Conservation (phyloP, 2,797 vertebrate genomes). For the Arctocebus calabarensis region DNA sequence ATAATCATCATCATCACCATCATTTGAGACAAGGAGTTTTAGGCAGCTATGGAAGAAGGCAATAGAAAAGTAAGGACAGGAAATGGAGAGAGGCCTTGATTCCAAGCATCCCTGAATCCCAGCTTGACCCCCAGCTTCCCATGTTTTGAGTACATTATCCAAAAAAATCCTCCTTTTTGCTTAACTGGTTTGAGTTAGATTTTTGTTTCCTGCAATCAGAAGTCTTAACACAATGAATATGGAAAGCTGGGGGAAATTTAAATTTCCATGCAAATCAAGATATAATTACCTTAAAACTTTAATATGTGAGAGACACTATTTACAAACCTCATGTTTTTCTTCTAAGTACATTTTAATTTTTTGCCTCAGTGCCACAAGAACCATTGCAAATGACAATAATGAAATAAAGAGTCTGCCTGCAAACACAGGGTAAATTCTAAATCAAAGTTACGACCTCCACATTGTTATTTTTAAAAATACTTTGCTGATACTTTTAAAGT, state of each 20-base stretch:
- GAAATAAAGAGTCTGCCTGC: neutral
- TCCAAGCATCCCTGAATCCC: neutral
- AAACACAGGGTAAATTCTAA: constrained; percentile 39
- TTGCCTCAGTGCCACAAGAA: neutral
- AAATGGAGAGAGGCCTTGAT: neutral
- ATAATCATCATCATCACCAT: neutral
- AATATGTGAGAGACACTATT: constrained; percentile 34
- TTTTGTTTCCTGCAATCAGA: constrained; percentile 34
- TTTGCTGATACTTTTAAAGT: constrained; percentile 41
- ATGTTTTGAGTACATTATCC: neutral
- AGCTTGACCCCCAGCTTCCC: neutral
- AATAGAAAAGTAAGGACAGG: constrained; percentile 2
- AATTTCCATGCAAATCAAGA: constrained; percentile 6
- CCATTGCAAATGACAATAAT: constrained; percentile 42
- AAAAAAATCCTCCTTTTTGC: neutral
- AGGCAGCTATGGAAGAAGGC: neutral
- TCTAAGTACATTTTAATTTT: constrained; percentile 50
- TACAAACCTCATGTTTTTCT: constrained; percentile 41
- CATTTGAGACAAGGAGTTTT: neutral
- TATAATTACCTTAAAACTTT: constrained; percentile 28
- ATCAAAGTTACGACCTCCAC: neutral
- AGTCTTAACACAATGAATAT: constrained; percentile 42
- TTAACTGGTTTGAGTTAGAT: constrained; percentile 21
- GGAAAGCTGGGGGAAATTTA: neutral
- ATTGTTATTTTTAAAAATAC: constrained; percentile 59